phyloP scores from a whole-genome alignment of 2,797 vertebrate genomes.

The Sarcophilus harrisii region DNA sequence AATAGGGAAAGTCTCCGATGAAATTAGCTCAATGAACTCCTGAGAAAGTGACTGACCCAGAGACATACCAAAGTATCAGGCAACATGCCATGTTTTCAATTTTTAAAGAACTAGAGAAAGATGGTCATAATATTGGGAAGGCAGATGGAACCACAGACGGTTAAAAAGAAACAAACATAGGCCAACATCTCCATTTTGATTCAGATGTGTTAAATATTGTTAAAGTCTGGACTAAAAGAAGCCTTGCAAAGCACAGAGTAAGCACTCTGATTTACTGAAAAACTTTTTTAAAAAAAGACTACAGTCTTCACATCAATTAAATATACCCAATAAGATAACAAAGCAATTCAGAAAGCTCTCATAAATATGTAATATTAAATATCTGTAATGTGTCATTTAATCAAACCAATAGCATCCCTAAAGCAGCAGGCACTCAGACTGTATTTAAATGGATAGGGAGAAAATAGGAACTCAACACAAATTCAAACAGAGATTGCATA shows the following conservation, averaged over 20 bases:
- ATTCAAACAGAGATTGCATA: constrained; percentile 55
- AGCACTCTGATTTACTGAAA: constrained; percentile 63
- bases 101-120: constrained; percentile 63
- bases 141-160: constrained; percentile 78
- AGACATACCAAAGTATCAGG: neutral
- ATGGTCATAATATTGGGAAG: constrained; percentile 76
- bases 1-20: constrained; percentile 28
- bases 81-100: constrained; percentile 39
- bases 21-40: neutral
- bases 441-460: constrained; percentile 75
- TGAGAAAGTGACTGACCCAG: constrained; percentile 38
- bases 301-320: constrained; percentile 70
- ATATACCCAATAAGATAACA: constrained; percentile 64
- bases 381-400: constrained; percentile 74
- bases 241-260: constrained; percentile 68
- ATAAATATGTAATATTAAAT: constrained; percentile 78
- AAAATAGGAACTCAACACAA: constrained; percentile 75
- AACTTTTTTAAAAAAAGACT: constrained; percentile 41
- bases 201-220: constrained; percentile 72
- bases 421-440: constrained; percentile 68
- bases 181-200: constrained; percentile 70
- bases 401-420: constrained; percentile 73
- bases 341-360: constrained; percentile 73
- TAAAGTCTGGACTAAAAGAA: constrained; percentile 67
- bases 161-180: constrained; percentile 75